These are phyloP conservation scores for Spilogale gracilis DNA, from an alignment of 2,113 vertebrate species.

Conservation along the genomic window DNA sequence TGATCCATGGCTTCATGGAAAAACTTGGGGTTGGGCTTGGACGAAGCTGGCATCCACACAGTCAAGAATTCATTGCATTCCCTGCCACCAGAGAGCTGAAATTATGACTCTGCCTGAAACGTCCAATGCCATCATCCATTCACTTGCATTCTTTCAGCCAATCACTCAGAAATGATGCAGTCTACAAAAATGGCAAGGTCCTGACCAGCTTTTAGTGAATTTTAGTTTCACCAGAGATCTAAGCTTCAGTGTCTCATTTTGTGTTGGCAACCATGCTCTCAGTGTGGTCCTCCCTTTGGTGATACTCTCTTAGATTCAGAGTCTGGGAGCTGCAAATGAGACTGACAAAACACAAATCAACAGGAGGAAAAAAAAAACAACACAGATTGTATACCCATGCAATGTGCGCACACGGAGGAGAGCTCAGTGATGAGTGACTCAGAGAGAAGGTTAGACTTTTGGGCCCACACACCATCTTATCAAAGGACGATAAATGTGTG, in stretches of 20 bases:
- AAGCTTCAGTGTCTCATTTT: not conserved
- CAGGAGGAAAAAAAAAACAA: not conserved
- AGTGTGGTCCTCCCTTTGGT: not conserved
- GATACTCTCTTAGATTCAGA: not conserved
- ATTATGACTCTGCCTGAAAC: not conserved
- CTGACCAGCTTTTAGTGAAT: not conserved
- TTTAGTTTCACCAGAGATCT: not conserved
- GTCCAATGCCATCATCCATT: not conserved
- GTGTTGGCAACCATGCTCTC: not conserved
- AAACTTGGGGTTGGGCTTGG: not conserved
- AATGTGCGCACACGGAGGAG: not conserved
- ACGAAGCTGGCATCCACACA: not conserved
- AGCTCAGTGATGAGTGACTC: not conserved
- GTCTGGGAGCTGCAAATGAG: not conserved
- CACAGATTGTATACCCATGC: fast-evolving
- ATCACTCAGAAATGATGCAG: not conserved
- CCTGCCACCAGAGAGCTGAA: not conserved
- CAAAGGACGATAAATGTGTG: not conserved
- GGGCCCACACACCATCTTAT: not conserved
- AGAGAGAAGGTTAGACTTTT: not conserved
- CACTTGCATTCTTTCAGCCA: fast-evolving
- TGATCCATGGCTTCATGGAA: not conserved
- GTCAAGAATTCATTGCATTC: not conserved
- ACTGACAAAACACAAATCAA: not conserved
- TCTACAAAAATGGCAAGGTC: not conserved